Evolutionary conservation across 2,888 invertebrate species (phyloP), one percentile per base, ranked within the genome.

Genomic region (Dichetophora obliterata): DNA sequence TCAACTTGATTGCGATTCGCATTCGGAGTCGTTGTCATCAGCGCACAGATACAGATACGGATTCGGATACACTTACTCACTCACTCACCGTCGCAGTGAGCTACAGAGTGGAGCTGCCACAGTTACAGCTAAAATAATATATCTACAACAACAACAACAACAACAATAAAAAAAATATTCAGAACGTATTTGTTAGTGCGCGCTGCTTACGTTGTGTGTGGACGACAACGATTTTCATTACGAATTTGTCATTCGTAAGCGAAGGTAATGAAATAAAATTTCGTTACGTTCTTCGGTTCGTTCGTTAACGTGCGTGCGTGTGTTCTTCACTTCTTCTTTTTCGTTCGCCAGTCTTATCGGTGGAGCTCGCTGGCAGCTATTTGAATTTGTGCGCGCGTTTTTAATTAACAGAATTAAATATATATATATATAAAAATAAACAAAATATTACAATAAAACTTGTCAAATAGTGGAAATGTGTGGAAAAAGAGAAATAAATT

Each of bases 241-340:
- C 86, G 87, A 86, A 86, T 87, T 87, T 87, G 87, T 87, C 87
- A 87, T 87, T 87, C 85, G 87, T 85, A 87, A 85, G 87, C 85
- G 86, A 86, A 87, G 87, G 87, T 87, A 87, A 86, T 86, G 86
- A 85, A 86, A 87, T 87, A 84, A 84, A 80, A 16, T 54, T 72
- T 37, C 31, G 65, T 61, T 72, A 48, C 66, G 71, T 65, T 54
- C 57, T 57, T 52, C 27, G 63, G 75, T 43, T 71, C 54, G 75
- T 43, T 71, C 54, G 76, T 65, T 72, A 19, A n/a, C 31, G 24
- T 59, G 19, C 37, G 66, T 66, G 50, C 31, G 69, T 69, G 48
- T 24, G 68, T 68, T 37, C 6, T n/a, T n/a, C n/a, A n/a, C n/a
- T n/a, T 37, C 5, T 37, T 43, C 43, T 43, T 43, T 14, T 43